Conservation (phyloP, 2,888 invertebrate genomes). For the Mesorhabditis belari region DNA sequence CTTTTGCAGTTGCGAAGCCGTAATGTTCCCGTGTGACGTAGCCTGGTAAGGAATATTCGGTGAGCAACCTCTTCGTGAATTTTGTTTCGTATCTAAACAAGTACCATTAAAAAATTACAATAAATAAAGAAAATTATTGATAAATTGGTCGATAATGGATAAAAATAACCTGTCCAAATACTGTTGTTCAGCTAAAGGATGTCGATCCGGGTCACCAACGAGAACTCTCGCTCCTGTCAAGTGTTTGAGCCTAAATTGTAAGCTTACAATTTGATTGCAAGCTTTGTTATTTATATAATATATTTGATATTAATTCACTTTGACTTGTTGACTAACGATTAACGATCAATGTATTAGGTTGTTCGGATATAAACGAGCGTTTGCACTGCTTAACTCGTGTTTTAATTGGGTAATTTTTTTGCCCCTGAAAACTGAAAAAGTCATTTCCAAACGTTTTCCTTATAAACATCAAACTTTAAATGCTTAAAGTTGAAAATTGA, state of each 20-base stretch:
- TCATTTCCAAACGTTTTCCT: too few species aligned
- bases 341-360: too few species aligned
- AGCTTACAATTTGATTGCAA: conserved; percentile 5
- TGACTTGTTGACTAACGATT: not conserved
- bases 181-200: conserved; percentile 24
- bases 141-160: too few species aligned
- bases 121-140: not conserved
- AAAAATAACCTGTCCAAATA: conserved; percentile 11
- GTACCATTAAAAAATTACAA: not conserved
- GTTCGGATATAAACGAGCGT: too few species aligned
- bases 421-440: too few species aligned
- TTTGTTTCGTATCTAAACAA: conserved; percentile 21
- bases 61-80: conserved; percentile 17
- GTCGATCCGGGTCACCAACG: conserved; percentile 34
- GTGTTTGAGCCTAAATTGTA: not conserved
- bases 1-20: conserved; percentile 33
- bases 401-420: too few species aligned
- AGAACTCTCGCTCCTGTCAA: conserved; percentile 8
- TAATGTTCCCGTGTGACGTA: conserved; percentile 35
- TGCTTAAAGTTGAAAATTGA: too few species aligned
- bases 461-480: too few species aligned
- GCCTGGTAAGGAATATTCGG: conserved; percentile 26
- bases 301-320: not conserved
- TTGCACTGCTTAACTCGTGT: too few species aligned
- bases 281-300: not conserved